phyloP scores from a whole-genome alignment of 2,888 invertebrate genomes.

The Drosophila meridionalis region DNA sequence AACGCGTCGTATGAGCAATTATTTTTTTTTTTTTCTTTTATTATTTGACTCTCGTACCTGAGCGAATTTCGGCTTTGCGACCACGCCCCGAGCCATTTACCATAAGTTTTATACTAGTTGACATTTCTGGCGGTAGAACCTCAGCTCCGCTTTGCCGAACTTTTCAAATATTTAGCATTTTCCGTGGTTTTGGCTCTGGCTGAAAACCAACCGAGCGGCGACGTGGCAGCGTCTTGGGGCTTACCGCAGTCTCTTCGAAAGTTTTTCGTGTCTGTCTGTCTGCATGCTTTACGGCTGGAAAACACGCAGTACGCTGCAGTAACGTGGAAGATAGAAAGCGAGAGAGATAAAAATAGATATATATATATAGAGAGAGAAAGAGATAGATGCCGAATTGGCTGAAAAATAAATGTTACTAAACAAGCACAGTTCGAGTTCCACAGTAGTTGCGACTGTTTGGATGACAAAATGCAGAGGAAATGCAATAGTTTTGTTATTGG shows the following conservation, averaged over 20 bases:
- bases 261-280: slow-evolving; percentile 44
- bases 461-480: slow-evolving; percentile 24
- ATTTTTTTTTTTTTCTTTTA: slow-evolving; percentile 6
- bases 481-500: slow-evolving; percentile 46
- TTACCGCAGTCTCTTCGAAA: slow-evolving; percentile 57
- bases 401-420: slow-evolving; percentile 27
- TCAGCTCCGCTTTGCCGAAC: slow-evolving; percentile 49
- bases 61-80: slow-evolving; percentile 28
- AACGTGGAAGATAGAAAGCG: background rate
- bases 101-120: slow-evolving; percentile 50
- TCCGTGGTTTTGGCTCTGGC: slow-evolving; percentile 46
- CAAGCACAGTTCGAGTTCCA: slow-evolving; percentile 36
- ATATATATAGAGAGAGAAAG: no score
- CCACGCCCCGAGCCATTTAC: slow-evolving; percentile 51
- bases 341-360: background rate
- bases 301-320: slow-evolving; percentile 46
- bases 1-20: slow-evolving; percentile 52
- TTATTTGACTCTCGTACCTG: slow-evolving; percentile 26
- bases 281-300: slow-evolving; percentile 46
- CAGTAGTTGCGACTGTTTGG: slow-evolving; percentile 9
- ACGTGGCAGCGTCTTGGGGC: slow-evolving; percentile 65
- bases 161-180: slow-evolving; percentile 78
- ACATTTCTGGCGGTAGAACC: slow-evolving; percentile 52
- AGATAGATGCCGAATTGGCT: background rate
- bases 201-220: slow-evolving; percentile 35